These are phyloP conservation scores for Burhinus bistriatus DNA, from an alignment of 2,113 vertebrate genomes.

Conservation along the genomic window DNA sequence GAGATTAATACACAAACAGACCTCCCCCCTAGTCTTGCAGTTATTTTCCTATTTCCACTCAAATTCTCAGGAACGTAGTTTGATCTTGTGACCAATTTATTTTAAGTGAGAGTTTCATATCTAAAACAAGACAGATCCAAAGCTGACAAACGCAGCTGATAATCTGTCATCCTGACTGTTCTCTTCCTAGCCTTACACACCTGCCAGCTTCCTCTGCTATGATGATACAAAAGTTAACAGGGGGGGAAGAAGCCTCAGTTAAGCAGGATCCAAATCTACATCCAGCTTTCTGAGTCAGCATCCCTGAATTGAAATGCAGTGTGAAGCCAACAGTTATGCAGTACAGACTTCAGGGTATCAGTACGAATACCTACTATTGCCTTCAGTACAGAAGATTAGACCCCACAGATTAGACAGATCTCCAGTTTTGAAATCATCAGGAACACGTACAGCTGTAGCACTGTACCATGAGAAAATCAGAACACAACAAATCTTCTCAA, in stretches of 20 bases:
- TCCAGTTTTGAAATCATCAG: neutral
- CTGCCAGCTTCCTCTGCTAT: neutral
- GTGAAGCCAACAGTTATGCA: neutral
- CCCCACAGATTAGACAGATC: neutral
- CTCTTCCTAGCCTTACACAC: neutral
- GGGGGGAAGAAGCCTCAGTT: neutral
- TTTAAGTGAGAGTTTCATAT: neutral
- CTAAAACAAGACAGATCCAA: neutral
- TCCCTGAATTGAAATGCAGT: fast-evolving
- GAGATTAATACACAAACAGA: neutral
- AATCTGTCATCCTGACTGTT: neutral
- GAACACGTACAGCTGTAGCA: neutral
- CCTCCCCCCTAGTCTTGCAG: neutral
- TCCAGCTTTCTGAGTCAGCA: neutral
- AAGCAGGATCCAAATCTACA: neutral
- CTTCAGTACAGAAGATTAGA: neutral
- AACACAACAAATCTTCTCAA: neutral
- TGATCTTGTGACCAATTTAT: neutral
- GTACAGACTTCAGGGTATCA: neutral
- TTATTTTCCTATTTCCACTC: neutral
- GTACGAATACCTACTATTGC: neutral
- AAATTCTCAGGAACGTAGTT: neutral
- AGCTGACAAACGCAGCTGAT: neutral
- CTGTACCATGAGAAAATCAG: neutral
- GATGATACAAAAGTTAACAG: neutral